Conservation (phyloP, 2,888 invertebrate genomes). For the Dryomyza anilis region DNA sequence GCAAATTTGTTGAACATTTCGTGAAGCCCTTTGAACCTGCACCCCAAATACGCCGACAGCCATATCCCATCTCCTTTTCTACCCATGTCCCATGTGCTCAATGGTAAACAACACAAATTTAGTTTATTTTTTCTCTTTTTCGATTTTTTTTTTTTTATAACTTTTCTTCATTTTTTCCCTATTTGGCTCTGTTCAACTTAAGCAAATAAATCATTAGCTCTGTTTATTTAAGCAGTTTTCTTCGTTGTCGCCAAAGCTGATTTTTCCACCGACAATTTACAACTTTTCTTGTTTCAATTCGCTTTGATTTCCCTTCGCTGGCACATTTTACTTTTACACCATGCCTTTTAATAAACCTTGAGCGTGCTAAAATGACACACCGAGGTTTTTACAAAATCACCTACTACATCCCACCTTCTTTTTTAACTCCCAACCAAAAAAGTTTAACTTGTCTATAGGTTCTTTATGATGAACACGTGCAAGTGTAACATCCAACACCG, state of each 20-base stretch:
- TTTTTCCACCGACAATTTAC: not conserved
- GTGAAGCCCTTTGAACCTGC: not conserved
- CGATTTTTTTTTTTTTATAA: not conserved
- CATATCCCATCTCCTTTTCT: not conserved
- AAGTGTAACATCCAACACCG: no score
- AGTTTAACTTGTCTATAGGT: no score
- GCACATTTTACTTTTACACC: not conserved
- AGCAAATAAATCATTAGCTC: constrained; percentile 19
- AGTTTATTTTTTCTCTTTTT: not conserved
- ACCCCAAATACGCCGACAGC: not conserved
- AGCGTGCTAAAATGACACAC: no score
- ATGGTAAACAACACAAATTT: no score
- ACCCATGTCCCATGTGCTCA: not conserved
- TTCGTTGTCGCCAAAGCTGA: not conserved
- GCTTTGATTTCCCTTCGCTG: no score
- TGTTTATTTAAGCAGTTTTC: constrained; percentile 16
- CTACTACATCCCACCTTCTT: no score
- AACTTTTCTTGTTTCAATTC: not conserved
- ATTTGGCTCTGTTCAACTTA: constrained; percentile 3
- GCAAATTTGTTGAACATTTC: constrained; percentile 12
- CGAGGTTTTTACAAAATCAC: no score
- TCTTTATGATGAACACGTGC: no score
- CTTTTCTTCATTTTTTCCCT: not conserved
- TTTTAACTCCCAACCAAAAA: no score
- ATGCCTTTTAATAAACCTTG: no score